These are phyloP conservation scores for Scrobipalpa atriplicella DNA, from an alignment of 2,888 invertebrate species.

Conservation along the genomic window DNA sequence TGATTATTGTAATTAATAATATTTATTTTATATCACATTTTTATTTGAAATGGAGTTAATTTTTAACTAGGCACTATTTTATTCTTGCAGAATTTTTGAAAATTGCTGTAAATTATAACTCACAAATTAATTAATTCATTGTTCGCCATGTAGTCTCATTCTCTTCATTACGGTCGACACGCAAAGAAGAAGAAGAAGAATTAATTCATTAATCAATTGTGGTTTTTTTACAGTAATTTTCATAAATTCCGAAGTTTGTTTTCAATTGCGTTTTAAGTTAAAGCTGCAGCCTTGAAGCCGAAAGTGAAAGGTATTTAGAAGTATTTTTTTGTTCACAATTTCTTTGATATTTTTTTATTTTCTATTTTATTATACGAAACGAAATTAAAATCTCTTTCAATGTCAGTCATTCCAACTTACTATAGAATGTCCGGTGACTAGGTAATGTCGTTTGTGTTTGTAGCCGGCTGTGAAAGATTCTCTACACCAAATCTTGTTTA, in stretches of 20 bases:
- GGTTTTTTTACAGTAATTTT: background rate
- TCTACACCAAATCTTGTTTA: too few species aligned
- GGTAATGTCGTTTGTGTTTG: too few species aligned
- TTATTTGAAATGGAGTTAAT: conserved; percentile 13
- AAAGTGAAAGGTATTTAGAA: background rate
- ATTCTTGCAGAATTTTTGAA: background rate
- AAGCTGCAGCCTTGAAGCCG: background rate
- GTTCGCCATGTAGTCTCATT: too few species aligned
- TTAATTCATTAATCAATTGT: background rate
- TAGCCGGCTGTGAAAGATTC: too few species aligned
- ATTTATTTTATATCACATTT: conserved; percentile 24
- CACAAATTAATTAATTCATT: background rate
- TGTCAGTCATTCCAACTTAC: too few species aligned
- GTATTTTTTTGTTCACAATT: background rate
- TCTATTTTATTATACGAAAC: too few species aligned
- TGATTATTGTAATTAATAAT: conserved; percentile 13
- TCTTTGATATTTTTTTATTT: too few species aligned
- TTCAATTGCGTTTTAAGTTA: background rate
- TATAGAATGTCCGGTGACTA: too few species aligned
- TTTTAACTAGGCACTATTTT: conserved; percentile 26
- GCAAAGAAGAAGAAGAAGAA: too few species aligned
- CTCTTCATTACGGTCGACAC: too few species aligned
- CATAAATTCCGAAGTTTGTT: background rate
- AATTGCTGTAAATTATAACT: conserved; percentile 1
- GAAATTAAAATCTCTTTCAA: too few species aligned